Evolutionary conservation across 2,797 vertebrate genomes (phyloP), one percentile per base, ranked within the genome.

Genomic region (Astyanax mexicanus): DNA sequence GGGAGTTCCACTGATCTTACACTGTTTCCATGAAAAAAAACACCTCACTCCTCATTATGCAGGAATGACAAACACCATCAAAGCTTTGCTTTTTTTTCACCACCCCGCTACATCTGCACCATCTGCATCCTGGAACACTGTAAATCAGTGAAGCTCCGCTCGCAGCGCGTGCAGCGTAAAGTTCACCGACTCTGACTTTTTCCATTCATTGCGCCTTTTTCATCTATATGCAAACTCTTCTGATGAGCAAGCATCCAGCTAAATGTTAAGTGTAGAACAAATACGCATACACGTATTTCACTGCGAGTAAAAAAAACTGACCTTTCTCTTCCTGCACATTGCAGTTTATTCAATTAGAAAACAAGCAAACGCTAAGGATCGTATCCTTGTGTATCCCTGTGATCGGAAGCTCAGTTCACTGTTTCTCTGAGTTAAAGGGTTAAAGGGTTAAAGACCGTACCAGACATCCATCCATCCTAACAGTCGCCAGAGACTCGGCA

Each of bases 231-330:
- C 77, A 77, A 81, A 79, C 76, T 52, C 25, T 29, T 51, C 55
- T 69, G 71, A 71, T 73, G 68, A 47, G 69, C 49, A 66, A 73
- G 68, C 69, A 52, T 69, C 62, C 29, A 77, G 45, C 45, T 66
- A 84, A 84, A 84, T 81, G 83, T 80, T 84, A 84, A 81, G 72
- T 80, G 58, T 75, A 78, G 71, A 84, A 80, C 72, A 84, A 84
- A 75, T 69, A 66, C 61, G 23, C 55, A 42, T 69, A 44, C 55
- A 54, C 67, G 62, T n/a, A n/a, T n/a, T n/a, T n/a, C n/a, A 61
- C 75, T 69, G 72, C 12, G 23, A 42, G 19, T 29, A 61, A 75
- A 65, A 68, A 61, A 75, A 65, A 68, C 29, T 79, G 76, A 84
- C 80, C 80, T 81, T 82, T 81, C 69, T 44, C 21, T 44, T 74